Base-by-base conservation (phyloP, 2,888 invertebrate species). In the Brachylomia viminalis region DNA sequence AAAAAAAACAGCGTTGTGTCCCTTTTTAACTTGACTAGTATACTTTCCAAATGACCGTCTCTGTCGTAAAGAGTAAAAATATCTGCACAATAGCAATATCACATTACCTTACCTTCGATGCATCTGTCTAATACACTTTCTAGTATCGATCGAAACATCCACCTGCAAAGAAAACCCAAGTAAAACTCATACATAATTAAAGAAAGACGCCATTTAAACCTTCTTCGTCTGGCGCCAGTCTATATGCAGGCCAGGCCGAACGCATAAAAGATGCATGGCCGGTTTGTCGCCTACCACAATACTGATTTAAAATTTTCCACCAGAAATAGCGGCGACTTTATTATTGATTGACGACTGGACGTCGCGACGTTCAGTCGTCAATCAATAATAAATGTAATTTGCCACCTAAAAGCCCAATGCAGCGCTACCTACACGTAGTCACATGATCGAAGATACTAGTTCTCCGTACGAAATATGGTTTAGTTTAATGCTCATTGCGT, bases 401-500 rank as follows among this genome's bases (percentile, higher is more conserved):
- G 77, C 75, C 74, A 80, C 69, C 83, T 80, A 79, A 77, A 85
- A 83, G 42, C 72, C 61, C 47, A 64, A 64, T 84, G 82, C 82
- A 85, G 61, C 64, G 56, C 27, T 76, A 54, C 77, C 27, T 76
- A 54, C 77, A 75, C 65, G 69, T 74, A 74, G 38, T 33, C 61
- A 70, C 13, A 73, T 33, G 47, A 30, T 70, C 61, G 27, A 56
- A 54, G 61, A 52, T 72, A 69, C 33, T 66, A 23, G n/a, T 42
- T 67, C 33, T 20, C 15, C 0, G 13, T 5, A 30, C n/a, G 64
- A 56, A 58, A 69, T 54, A 81, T 69, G 23, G 59, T 45, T 68
- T 17, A 1, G 42, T 73, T 69, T 13, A 11, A n/a, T 20, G 5
- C 64, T 54, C 77, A 83, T 75, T 82, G 71, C 83, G 45, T 73